Base-by-base conservation (phyloP, 1,140 invertebrate genomes). In the Hestina assimilis region DNA sequence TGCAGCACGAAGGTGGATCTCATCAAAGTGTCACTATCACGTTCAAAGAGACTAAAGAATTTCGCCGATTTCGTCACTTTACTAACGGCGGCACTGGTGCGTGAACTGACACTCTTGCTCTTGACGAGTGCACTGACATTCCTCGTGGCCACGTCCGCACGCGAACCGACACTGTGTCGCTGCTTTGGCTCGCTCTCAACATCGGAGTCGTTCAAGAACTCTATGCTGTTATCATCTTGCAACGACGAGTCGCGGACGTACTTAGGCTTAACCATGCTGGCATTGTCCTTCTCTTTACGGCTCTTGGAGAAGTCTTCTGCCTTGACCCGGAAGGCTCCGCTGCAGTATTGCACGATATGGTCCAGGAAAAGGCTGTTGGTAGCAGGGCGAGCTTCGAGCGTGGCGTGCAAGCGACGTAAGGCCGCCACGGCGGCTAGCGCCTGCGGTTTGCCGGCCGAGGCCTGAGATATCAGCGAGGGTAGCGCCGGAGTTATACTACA, bases 281-380 rank as follows among this genome's bases (percentile, higher is more conserved):
- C 81, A 38, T 84, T 84, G 50, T 80, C 78, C 35, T 79, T 87
- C 46, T 87, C 83, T 59, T 87, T 87, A n/a, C 69, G 53, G 29
- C 72, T 87, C 53, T 84, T 84, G 1, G 79, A 70, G 9, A 52
- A 66, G 42, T 80, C 75, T 46, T 80, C 75, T 8, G 58, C 17
- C 63, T 63, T 72, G 2, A 69, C 60, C 60, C 58, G 72, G 52
- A 74, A 79, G 26, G 78, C 68, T 6, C 80, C 76, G 31, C 79
- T 79, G 43, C 87, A 89, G 66, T 83, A 89, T 69, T 90, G 92
- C n/a, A 95, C 85, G 33, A 97, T 91, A 69, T 95, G 94, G 79
- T 97, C 95, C 33, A 98, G 89, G 82, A 95, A 96, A 2, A 98
- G 85, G 77, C 94, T 96, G 64, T 92, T 92, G 5, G 94, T 95